phyloP scores from a whole-genome alignment of 2,888 invertebrate genomes.

The Dryadula phaetusa region DNA sequence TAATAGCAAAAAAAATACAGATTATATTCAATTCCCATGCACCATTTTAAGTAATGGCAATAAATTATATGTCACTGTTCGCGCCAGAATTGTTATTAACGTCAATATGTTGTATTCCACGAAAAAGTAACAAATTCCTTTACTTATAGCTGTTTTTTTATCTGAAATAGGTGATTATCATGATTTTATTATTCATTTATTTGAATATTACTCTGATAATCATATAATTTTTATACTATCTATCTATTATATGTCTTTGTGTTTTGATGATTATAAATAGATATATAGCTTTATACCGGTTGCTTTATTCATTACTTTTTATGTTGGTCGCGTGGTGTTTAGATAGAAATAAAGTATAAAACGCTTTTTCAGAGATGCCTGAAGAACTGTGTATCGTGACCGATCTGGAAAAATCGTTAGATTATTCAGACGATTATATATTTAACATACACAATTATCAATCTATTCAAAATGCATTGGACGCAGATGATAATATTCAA shows the following conservation, averaged over 20 bases:
- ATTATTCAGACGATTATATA: slow-evolving; percentile 55
- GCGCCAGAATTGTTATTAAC: slow-evolving; percentile 67
- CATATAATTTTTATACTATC: neutral
- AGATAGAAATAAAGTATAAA: neutral
- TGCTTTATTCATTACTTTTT: slow-evolving; percentile 12
- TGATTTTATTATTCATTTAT: neutral
- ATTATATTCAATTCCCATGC: neutral
- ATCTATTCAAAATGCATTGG: slow-evolving; percentile 53
- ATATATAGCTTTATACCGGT: slow-evolving; percentile 5
- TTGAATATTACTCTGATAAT: neutral
- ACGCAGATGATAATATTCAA: slow-evolving; percentile 49
- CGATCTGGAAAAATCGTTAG: slow-evolving; percentile 53
- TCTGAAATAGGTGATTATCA: slow-evolving; percentile 6
- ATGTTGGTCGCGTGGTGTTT: neutral
- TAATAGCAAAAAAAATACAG: neutral
- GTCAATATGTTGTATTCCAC: slow-evolving; percentile 36
- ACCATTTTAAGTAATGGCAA: slow-evolving; percentile 19
- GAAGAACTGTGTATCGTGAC: slow-evolving; percentile 48
- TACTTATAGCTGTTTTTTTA: slow-evolving; percentile 4
- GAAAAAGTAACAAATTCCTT: slow-evolving; percentile 18
- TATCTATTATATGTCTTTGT: neutral
- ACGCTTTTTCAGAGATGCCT: slow-evolving; percentile 56
- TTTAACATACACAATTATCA: slow-evolving; percentile 54
- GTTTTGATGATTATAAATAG: neutral
- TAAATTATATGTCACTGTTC: slow-evolving; percentile 44